Base-by-base conservation (phyloP, 2,888 invertebrate species). In the Nymphalis c-album region DNA sequence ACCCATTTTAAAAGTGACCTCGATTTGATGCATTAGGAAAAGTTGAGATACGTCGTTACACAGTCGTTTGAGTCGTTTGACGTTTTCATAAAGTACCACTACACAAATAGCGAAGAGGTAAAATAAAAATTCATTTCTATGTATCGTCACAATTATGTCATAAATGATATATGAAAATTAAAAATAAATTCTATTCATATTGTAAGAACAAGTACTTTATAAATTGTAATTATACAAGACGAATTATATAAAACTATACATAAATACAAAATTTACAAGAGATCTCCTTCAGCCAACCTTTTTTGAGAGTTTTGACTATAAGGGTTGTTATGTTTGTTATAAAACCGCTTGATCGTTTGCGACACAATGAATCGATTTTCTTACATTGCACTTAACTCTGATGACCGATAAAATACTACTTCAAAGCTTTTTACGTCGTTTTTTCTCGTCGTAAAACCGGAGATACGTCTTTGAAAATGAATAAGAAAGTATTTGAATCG, bases 381-480 rank as follows among this genome's bases (percentile, higher is more conserved):
- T 13, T 16, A 51, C 18, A 18, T 51, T 51, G 51, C 53, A 53
- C 53, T 53, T 53, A 17, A 50, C 50, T 18, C 18, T 50, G 50
- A 50, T 20, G 50, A 50, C 50, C 50, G 8, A 50, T 50, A 18
- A 18, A 50, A 50, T 50, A 50, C n/a, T 5, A 8, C 18, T 20
- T 50, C 18, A 10, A 31, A 50, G 50, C 50, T 50, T 50, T 10
- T 20, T 18, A 50, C 10, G 50, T 50, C 50, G 7, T 18, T 18
- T 50, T 48, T 50, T 50, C 18, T 18, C 10, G n/a, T 20, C 8
- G 20, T 7, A 20, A 47, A 7, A n/a, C 4, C 40, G 47, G 2
- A 5, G n/a, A 7, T n/a, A 47, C 7, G n/a, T 16, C 0, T n/a
- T 17, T n/a, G 45, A 47, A 13, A 40, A 40, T 47, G 47, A 17